Evolutionary conservation across 2,113 vertebrate genomes (phyloP).

Genomic region (Chloropsis hardwickii): DNA sequence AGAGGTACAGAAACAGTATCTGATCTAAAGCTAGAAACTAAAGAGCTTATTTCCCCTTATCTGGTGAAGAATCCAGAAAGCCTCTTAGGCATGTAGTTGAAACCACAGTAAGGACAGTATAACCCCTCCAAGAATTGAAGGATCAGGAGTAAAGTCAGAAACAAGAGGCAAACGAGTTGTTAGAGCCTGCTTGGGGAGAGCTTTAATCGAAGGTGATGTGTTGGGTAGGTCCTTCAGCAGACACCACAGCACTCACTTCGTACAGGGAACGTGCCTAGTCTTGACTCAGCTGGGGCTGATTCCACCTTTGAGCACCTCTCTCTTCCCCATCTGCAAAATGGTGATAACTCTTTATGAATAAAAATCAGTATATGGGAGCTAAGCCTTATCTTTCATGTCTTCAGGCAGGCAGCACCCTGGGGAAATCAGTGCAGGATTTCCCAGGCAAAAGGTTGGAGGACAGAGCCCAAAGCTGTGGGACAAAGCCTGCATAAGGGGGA

Average conservation of each 20-base stretch:
- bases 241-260: neutral
- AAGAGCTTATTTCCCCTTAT: conserved; percentile 39
- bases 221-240: neutral
- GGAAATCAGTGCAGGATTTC: neutral
- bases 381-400: neutral
- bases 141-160: conserved; percentile 1
- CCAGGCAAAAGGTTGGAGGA: neutral
- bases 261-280: neutral
- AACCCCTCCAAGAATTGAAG: conserved; percentile 2
- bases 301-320: neutral
- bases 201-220: neutral
- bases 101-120: neutral
- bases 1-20: neutral
- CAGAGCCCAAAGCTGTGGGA: neutral
- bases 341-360: neutral
- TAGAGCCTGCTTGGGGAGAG: neutral
- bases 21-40: conserved; percentile 18
- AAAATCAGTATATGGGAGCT: neutral
- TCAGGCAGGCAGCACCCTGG: neutral
- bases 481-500: neutral
- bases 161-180: neutral
- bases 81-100: neutral
- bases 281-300: neutral
- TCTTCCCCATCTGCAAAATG: neutral
- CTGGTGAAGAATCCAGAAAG: conserved; percentile 27